Conservation (phyloP, 2,113 vertebrate species). For the Chaetura pelagica region DNA sequence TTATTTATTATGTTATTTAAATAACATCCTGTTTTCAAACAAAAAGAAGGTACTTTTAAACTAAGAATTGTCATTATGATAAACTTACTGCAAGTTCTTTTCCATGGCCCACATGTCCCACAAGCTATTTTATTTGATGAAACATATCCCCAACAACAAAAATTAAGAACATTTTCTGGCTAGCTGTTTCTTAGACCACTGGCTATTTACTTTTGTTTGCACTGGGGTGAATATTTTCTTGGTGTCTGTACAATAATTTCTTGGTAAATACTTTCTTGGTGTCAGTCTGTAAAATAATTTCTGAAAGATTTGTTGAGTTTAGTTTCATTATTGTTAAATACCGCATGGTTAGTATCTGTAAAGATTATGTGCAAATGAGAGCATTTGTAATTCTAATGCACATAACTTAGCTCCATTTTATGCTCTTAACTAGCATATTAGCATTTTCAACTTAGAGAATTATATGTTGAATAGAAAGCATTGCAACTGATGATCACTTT, state of each 20-base stretch:
- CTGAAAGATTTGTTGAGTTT: background rate
- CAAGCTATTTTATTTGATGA: background rate
- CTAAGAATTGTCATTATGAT: background rate
- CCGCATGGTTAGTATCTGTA: background rate
- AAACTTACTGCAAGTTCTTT: background rate
- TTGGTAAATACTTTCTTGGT: background rate
- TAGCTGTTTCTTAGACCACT: background rate
- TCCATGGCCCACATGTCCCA: background rate
- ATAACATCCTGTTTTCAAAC: background rate
- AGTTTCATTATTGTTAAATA: background rate
- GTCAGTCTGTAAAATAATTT: background rate
- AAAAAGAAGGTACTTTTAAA: background rate
- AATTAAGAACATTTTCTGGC: background rate
- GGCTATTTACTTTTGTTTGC: background rate
- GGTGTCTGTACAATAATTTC: background rate
- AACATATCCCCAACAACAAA: background rate
- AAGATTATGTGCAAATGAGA: background rate
- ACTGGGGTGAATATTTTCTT: background rate
- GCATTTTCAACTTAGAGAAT: background rate
- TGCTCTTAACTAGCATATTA: background rate
- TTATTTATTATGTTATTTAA: background rate
- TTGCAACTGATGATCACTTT: background rate
- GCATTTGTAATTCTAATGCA: constrained; percentile 13
- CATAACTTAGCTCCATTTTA: background rate
- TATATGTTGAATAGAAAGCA: background rate